Evolutionary conservation across 2,888 invertebrate species (phyloP).

Genomic region (Zygaena filipendulae): DNA sequence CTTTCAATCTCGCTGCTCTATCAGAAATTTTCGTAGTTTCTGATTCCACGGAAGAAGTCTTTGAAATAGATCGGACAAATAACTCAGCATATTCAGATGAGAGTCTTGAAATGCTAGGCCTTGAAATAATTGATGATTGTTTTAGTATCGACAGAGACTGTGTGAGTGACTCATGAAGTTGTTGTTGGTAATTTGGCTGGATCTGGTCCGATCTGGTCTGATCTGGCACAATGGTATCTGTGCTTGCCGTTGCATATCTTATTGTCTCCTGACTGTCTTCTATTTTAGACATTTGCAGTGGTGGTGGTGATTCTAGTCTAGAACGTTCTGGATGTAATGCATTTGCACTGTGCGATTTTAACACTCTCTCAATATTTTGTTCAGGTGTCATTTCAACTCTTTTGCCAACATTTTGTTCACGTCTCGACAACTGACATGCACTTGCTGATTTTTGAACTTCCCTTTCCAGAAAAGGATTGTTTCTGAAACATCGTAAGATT

Average conservation of each 20-base stretch:
- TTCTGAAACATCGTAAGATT: conserved; percentile 30
- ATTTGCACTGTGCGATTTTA: conserved; percentile 57
- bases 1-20: conserved; percentile 70
- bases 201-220: conserved; percentile 19
- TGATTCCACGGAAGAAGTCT: conserved; percentile 24
- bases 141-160: conserved; percentile 29
- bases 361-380: conserved; percentile 36
- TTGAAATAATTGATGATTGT: conserved; percentile 38
- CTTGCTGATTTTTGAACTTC: conserved; percentile 76
- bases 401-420: conserved; percentile 38
- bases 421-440: conserved; percentile 57
- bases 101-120: conserved; percentile 38
- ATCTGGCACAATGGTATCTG: conserved; percentile 47
- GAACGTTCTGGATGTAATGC: conserved; percentile 43
- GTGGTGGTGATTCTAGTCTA: conserved; percentile 16
- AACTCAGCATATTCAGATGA: conserved; percentile 32
- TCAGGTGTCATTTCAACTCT: conserved; percentile 37
- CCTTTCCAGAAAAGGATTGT: conserved; percentile 61
- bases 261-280: conserved; percentile 45
- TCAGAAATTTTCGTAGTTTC: conserved; percentile 45
- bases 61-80: conserved; percentile 42
- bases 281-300: conserved; percentile 20
- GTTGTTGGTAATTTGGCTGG: conserved; percentile 22
- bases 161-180: conserved; percentile 15
- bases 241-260: conserved; percentile 32